Conservation (phyloP, 2,113 vertebrate species). For the Apus apus region DNA sequence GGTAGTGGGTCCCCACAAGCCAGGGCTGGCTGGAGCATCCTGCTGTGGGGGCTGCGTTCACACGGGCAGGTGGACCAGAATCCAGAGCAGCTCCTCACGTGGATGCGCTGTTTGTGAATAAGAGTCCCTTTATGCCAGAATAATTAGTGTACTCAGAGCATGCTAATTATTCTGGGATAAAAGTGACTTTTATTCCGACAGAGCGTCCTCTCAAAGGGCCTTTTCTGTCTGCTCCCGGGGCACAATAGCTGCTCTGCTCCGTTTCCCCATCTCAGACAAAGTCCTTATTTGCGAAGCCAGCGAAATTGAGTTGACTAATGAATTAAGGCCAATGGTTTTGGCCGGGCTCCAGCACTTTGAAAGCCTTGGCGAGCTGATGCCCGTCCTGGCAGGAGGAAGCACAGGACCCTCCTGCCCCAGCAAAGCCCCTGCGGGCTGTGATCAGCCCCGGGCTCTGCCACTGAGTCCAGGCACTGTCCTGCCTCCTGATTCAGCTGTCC, state of each 20-base stretch:
- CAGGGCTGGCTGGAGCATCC: neutral
- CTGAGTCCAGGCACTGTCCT: neutral
- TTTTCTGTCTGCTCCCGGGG: slow-evolving; percentile 39
- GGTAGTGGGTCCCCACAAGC: neutral
- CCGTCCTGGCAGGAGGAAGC: neutral
- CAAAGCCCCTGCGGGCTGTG: neutral
- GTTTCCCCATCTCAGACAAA: slow-evolving; percentile 67
- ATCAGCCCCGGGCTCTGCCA: neutral
- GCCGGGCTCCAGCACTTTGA: slow-evolving; percentile 31
- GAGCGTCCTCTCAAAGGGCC: slow-evolving; percentile 67
- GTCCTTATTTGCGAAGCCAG: slow-evolving; percentile 64
- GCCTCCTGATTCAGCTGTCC: neutral
- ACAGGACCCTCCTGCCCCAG: neutral
- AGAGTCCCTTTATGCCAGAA: slow-evolving; percentile 58
- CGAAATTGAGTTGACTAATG: slow-evolving; percentile 62
- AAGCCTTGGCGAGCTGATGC: slow-evolving; percentile 38
- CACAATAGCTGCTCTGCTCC: slow-evolving; percentile 49
- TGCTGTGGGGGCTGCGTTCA: neutral
- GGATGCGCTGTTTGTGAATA: slow-evolving; percentile 29
- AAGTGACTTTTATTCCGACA: slow-evolving; percentile 68
- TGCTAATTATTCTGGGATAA: slow-evolving; percentile 60
- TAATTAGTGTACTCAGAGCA: slow-evolving; percentile 62
- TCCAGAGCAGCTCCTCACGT: neutral
- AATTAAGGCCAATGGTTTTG: slow-evolving; percentile 61
- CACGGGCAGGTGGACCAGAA: slow-evolving; percentile 34